Conservation (phyloP, 2,113 vertebrate species). For the Clarias batrachus region DNA sequence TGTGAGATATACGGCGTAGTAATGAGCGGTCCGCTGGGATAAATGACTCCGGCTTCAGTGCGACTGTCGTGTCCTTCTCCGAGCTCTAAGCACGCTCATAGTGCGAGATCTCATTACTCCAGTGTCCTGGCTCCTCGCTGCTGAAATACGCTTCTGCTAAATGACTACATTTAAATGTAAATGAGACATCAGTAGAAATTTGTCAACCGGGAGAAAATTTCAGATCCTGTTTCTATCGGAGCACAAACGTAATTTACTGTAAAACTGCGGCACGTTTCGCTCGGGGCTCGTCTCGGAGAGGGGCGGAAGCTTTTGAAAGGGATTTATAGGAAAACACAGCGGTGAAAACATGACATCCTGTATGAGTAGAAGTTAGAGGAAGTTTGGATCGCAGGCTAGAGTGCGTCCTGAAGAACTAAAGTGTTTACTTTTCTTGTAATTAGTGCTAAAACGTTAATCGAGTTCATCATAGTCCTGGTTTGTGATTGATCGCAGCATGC, state of each 20-base stretch:
- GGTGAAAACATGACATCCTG: background rate
- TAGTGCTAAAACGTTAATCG: too few relatives aligned
- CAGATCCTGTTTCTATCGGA: background rate
- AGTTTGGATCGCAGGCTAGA: too few relatives aligned
- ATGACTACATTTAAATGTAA: conserved; percentile 25
- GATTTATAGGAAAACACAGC: background rate
- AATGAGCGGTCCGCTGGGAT: background rate
- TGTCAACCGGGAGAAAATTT: conserved; percentile 11
- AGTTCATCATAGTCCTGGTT: too few relatives aligned
- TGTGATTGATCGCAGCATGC: too few relatives aligned
- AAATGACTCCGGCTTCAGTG: background rate
- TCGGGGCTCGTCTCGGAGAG: too few relatives aligned
- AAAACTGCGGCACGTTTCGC: background rate
- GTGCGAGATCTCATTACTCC: background rate
- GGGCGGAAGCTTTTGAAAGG: background rate
- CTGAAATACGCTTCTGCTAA: conserved; percentile 9
- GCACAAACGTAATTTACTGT: conserved; percentile 6
- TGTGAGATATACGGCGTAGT: background rate
- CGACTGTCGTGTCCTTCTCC: conserved; percentile 4
- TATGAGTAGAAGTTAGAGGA: background rate
- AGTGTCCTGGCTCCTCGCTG: background rate
- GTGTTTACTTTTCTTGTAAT: too few relatives aligned
- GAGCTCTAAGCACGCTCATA: background rate
- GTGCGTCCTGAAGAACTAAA: too few relatives aligned
- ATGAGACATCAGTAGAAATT: conserved; percentile 20